Percentiles rank a stretch among this genome's conserved stretches.
Evolutionary conservation across 2,888 invertebrate species (phyloP).

Genomic region (Ptilodon capucinus): DNA sequence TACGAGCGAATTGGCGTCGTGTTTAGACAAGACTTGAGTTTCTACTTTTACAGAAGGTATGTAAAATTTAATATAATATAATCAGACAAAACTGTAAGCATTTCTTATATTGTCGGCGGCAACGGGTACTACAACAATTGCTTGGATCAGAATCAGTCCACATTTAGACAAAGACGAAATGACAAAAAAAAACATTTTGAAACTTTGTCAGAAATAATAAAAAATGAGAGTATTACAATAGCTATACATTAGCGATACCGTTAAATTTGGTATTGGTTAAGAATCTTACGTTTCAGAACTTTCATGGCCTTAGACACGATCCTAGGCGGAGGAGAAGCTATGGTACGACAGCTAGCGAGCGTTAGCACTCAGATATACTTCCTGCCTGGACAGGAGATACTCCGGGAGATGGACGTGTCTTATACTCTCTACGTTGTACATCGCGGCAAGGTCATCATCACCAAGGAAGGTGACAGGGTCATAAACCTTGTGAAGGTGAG

Average conservation of each 20-base stretch:
- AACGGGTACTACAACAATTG: too few species aligned
- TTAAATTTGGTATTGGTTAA: too few species aligned
- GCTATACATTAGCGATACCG: too few species aligned
- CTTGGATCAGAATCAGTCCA: too few species aligned
- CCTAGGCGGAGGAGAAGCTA: constrained; percentile 46
- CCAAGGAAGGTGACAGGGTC: constrained; percentile 38
- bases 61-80: too few species aligned
- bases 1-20: constrained; percentile 58
- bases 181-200: too few species aligned
- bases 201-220: too few species aligned
- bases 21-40: constrained; percentile 61
- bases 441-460: constrained; percentile 52
- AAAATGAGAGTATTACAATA: too few species aligned
- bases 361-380: constrained; percentile 41
- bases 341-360: constrained; percentile 52
- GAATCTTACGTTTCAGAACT: constrained; percentile 41
- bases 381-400: constrained; percentile 51
- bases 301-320: constrained; percentile 47
- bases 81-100: too few species aligned
- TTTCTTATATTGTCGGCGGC: too few species aligned
- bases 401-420: constrained; percentile 58
- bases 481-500: constrained; percentile 53
- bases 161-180: too few species aligned
- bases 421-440: constrained; percentile 55
- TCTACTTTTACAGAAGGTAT: constrained; percentile 60